Base-by-base conservation (phyloP, 2,888 invertebrate genomes). In the Oscheius sp. region DNA sequence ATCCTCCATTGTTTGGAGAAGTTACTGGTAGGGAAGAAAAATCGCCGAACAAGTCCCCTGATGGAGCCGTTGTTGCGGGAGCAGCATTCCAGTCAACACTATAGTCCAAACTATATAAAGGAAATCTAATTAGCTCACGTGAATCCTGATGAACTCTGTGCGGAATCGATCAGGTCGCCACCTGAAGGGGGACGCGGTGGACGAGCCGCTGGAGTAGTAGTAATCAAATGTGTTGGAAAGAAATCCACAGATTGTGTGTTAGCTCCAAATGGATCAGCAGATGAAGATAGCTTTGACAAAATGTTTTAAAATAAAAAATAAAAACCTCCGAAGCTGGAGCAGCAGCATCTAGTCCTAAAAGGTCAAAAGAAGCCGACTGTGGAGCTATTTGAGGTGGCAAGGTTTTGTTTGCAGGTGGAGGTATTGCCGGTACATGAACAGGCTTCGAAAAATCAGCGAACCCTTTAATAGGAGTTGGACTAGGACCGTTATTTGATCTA, bases 101-200 rank as follows among this genome's bases (percentile, higher is more conserved):
- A 26, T 41, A n/a, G n/a, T n/a, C n/a, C n/a, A 59, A 51, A 57
- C 38, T 24, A 57, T 38, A 24, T 22, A 57, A 24, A 51, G 30
- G 8, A 17, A 14, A 62, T 20, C n/a, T 22, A 30, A 57, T 14
- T 26, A 26, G 30, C 44, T 26, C 4, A 44, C 59, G 41, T 41
- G 44, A 44, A 59, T 22, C 41, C 59, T 17, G 59, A 59, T n/a
- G 41, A 8, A 28, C 45, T 2, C n/a, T 22, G 41, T 28, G 66
- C 32, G 6, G 45, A n/a, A 59, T 41, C 59, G 20, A n/a, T 44
- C 9, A 51, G 22, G 1, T n/a, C 32, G 4, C 66, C 66, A 12
- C 66, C 66, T 0, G 66, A 66, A 9, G 66, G 66, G 20, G 66
- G 66, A 20, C 66, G 66, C 44, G 66, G 66, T 24, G 66, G 66